Conservation (phyloP, 2,888 invertebrate species). For the Lordiphosa fenestrarum region DNA sequence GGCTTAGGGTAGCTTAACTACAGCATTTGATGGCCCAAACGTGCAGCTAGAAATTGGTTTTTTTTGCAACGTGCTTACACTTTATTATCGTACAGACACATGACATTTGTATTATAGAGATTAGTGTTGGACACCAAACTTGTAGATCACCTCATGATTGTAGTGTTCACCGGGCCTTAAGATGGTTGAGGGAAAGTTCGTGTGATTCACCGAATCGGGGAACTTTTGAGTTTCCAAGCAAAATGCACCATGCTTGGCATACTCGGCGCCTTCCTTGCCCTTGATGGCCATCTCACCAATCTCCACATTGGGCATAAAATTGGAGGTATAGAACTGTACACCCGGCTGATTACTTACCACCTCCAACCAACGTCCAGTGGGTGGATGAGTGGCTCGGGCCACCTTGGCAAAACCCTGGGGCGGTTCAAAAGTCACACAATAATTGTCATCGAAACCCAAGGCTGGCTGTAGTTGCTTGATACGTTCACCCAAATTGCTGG, state of each 20-base stretch:
- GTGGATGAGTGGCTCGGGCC: conserved; percentile 82
- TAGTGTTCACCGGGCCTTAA: conserved; percentile 88
- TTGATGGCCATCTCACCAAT: conserved; percentile 82
- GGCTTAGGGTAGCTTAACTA: neutral
- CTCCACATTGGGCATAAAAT: conserved; percentile 68
- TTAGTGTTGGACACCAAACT: conserved; percentile 23
- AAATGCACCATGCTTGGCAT: conserved; percentile 88
- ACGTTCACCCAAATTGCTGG: conserved; percentile 84
- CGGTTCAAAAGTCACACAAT: conserved; percentile 12
- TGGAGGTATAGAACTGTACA: conserved; percentile 92
- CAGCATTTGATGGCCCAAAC: conserved; percentile 18
- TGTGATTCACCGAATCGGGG: conserved; percentile 92
- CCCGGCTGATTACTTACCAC: conserved; percentile 92
- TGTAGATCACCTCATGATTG: conserved; percentile 80
- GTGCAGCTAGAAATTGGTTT: conserved; percentile 31
- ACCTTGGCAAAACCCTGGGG: conserved; percentile 82
- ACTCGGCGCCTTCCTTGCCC: conserved; percentile 86
- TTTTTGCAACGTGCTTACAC: conserved; percentile 20
- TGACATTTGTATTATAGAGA: conserved; percentile 19
- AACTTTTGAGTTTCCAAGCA: conserved; percentile 95
- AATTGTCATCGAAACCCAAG: conserved; percentile 14
- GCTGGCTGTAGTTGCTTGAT: conserved; percentile 85
- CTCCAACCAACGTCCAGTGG: conserved; percentile 87
- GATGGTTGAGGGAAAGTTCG: conserved; percentile 86
- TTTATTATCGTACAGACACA: conserved; percentile 38